Base-by-base conservation (phyloP, 2,113 vertebrate species). In the Laterallus jamaicensis region DNA sequence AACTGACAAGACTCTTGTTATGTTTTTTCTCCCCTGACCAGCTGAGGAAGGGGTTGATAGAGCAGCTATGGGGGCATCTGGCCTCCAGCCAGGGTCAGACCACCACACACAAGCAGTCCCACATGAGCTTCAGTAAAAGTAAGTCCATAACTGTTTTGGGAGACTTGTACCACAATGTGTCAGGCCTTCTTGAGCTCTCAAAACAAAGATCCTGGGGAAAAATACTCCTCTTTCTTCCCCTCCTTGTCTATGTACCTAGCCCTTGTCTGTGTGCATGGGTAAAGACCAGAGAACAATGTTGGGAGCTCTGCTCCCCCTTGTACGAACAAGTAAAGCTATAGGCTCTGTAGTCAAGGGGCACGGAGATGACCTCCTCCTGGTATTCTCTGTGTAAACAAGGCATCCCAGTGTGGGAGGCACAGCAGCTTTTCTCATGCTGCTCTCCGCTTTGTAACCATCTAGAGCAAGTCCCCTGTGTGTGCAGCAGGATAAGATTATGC, bases 251-350 rank as follows among this genome's bases (percentile, higher is more conserved):
- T 73, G 44, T 93, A 88, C 82, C 62, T 82, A 94, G 85, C 54
- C 44, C 67, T 90, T 79, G 67, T 56, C 62, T 77, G 11, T 76
- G 58, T 79, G 66, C 31, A 40, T 4, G 50, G 16, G 20, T 69
- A 86, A 86, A 93, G 69, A 91, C 37, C 74, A 56, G 52, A 76
- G 62, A 59, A 87, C 35, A 92, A 62, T 76, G 44, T 19, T 29
- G 39, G 32, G 49, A 86, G 60, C 52, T 75, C 78, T 58, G 44
- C 52, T 59, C 11, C n/a, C 26, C 12, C 20, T 64, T 64, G 17
- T 79, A 35, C 0, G 5, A 54, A 22, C 70, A 82, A 82, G 50
- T 63, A 91, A 85, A 85, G 28, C 56, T 60, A 47, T 7, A 70
- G 71, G 16, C 47, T 69, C 26, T 75, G 52, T 69, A 50, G 42